phyloP scores from a whole-genome alignment of 2,113 vertebrate species.

The Trogon melanurus region DNA sequence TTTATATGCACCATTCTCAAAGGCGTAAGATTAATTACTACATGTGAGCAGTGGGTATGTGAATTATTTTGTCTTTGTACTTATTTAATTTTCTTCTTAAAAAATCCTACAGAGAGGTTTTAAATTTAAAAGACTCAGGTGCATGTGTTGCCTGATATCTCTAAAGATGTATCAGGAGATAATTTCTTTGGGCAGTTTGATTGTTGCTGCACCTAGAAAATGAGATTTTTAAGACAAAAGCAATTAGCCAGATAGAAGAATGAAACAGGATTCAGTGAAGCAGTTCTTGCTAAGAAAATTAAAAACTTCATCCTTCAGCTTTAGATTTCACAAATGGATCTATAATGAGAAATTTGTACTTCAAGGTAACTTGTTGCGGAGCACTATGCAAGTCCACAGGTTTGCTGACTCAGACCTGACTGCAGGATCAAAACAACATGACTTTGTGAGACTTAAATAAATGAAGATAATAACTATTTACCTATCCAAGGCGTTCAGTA shows the following conservation, averaged over 20 bases:
- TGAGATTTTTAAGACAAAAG: background rate
- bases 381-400: background rate
- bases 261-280: background rate
- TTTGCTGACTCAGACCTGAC: background rate
- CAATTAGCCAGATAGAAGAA: background rate
- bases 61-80: background rate
- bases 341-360: background rate
- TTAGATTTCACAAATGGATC: background rate
- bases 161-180: background rate
- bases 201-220: conserved; percentile 9
- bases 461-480: background rate
- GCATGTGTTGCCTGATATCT: background rate
- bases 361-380: background rate
- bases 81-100: background rate
- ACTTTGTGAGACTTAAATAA: background rate
- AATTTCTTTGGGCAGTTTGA: conserved; percentile 7
- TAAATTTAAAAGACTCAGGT: background rate
- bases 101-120: background rate
- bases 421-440: background rate
- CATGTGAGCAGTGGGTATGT: background rate
- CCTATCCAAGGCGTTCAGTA: background rate
- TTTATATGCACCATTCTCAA: background rate
- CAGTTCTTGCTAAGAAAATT: background rate
- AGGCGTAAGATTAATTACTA: background rate
- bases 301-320: background rate